These are phyloP conservation scores for Ramphastos sulfuratus DNA, from an alignment of 2,113 vertebrate genomes.

Conservation along the genomic window DNA sequence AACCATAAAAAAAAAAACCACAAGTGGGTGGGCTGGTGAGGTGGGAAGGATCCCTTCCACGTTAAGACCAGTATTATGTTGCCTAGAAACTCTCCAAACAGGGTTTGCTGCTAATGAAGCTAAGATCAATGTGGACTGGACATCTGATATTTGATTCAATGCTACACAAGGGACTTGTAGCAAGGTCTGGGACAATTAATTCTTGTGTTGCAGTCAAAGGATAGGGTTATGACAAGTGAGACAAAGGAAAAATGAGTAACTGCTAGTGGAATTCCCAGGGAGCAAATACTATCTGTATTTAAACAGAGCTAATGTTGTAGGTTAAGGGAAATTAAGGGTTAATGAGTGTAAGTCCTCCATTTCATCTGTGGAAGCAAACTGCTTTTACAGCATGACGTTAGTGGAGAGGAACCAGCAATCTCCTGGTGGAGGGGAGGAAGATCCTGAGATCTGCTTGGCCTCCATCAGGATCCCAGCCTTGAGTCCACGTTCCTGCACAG, in stretches of 20 bases:
- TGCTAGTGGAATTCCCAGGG: neutral
- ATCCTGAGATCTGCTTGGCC: accelerated
- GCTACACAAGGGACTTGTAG: neutral
- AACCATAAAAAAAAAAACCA: neutral
- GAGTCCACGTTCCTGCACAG: neutral
- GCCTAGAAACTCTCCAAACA: constrained; percentile 16
- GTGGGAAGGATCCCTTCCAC: neutral
- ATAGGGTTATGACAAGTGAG: neutral
- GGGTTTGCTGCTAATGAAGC: neutral
- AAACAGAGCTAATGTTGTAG: neutral
- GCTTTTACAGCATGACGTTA: neutral
- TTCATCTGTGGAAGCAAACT: neutral
- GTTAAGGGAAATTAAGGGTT: too few species aligned
- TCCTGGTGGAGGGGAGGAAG: accelerated
- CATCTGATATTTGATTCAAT: neutral
- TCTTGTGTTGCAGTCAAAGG: neutral
- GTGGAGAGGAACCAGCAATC: neutral
- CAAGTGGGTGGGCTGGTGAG: neutral
- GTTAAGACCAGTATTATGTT: neutral
- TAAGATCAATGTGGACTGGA: neutral
- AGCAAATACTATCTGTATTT: neutral
- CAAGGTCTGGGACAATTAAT: neutral
- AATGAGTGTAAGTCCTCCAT: too few species aligned
- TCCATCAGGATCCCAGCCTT: neutral
- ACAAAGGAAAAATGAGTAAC: neutral